These are phyloP conservation scores for Anticlea derivata DNA, from an alignment of 2,888 invertebrate species.

Conservation along the genomic window DNA sequence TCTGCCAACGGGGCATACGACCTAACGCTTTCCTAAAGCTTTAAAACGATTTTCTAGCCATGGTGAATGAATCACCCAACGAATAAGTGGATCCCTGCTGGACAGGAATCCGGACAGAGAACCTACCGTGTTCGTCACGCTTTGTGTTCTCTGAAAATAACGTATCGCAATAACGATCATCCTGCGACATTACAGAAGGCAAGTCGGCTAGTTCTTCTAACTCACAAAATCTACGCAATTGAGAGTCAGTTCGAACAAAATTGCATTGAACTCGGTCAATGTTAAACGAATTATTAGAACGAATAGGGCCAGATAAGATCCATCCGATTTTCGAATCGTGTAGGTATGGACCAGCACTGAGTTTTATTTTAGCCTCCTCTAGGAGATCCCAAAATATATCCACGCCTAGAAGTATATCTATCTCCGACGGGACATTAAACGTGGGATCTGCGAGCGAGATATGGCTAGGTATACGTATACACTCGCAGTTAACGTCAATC, in stretches of 20 bases:
- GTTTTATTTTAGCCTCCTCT: neutral
- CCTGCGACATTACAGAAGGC: neutral
- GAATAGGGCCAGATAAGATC: constrained; percentile 5
- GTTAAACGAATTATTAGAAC: neutral
- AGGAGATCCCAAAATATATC: constrained; percentile 2
- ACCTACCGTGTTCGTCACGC: neutral
- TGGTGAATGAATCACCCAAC: too few species aligned
- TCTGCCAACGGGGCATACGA: too few species aligned
- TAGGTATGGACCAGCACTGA: neutral
- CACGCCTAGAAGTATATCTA: neutral
- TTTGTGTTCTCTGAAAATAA: neutral
- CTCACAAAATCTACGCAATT: neutral
- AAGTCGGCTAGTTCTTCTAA: neutral
- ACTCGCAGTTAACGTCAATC: neutral
- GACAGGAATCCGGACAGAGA: too few species aligned
- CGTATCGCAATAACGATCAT: too few species aligned
- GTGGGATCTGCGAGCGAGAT: neutral
- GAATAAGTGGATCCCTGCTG: too few species aligned
- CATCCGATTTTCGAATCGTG: neutral
- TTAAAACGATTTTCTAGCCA: too few species aligned
- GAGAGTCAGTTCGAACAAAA: neutral
- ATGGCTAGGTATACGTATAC: constrained; percentile 1
- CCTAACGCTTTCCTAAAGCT: too few species aligned
- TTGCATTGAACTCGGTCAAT: neutral
- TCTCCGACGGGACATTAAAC: neutral